Base-by-base conservation (phyloP, 2,113 vertebrate genomes). In the Megaceryle maxima region DNA sequence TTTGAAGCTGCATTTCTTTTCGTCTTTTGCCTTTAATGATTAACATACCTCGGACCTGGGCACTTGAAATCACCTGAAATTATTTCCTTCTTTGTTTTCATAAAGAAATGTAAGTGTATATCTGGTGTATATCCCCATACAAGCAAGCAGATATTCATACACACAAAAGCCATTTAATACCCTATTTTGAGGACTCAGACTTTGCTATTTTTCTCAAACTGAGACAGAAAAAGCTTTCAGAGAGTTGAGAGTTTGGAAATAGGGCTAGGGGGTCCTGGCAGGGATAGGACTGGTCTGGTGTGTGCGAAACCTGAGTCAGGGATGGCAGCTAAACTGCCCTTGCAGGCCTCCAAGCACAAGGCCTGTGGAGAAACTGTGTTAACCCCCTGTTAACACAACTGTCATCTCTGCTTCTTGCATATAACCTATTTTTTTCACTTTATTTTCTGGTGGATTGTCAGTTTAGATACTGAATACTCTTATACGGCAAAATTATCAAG, bases 251-350 rank as follows among this genome's bases (percentile, higher is more conserved):
- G 15, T 25, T 51, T 81, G n/a, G 60, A 63, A 55, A 11, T 9
- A 39, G 26, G 50, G 16, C 5, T 3, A 2, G 16, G 28, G 7
- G 55, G 25, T 12, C 11, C 35, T 66, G 29, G 28, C 2, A 24
- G 46, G 55, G n/a, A 44, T 83, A 22, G 24, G 13, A 21, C 28
- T 16, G 25, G 11, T 51, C 57, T 10, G 14, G 3, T 19, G 5
- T 7, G 2, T 1, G 9, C 6, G 9, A 20, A 73, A n/a, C 2
- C 5, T 3, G 6, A 9, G 3, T 0, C 56, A 29, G 10, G 28
- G 35, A 6, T 8, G 21, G 64, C 68, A 91, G 31, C 14, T 29
- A 19, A 64, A 16, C 48, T 20, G n/a, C 6, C 29, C 5, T 0
- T 25, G 29, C 4, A 6, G 6, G 6, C n/a, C 28, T 31, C 21